phyloP scores from a whole-genome alignment of 2,797 vertebrate genomes.

The Megalops cyprinoides region DNA sequence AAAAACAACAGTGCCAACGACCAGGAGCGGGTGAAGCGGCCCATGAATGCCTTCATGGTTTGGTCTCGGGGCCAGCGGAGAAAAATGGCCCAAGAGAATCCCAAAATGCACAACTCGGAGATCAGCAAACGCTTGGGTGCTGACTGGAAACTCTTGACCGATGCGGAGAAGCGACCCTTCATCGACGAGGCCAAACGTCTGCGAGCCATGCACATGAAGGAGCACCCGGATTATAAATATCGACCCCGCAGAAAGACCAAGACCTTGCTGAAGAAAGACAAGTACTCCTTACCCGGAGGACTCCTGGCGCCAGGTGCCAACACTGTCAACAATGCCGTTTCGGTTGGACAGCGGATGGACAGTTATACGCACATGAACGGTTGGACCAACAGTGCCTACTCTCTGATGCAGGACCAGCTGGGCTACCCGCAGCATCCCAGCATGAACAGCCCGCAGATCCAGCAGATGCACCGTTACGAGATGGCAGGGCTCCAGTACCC shows the following conservation, averaged over 20 bases:
- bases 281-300: conserved; percentile 91
- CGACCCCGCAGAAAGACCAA: conserved; percentile 98
- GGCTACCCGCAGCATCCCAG: conserved; percentile 92
- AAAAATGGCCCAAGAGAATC: conserved; percentile 98
- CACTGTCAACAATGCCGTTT: conserved; percentile 85
- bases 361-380: conserved; percentile 97
- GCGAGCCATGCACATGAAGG: conserved; percentile 98
- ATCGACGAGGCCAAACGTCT: conserved; percentile 98
- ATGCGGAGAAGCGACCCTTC: conserved; percentile 95
- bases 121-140: conserved; percentile 97
- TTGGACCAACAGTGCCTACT: conserved; percentile 97
- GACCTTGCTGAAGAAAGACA: conserved; percentile 98
- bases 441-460: conserved; percentile 92
- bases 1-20: conserved; percentile 78
- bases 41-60: conserved; percentile 99
- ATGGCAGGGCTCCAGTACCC: conserved; percentile 96
- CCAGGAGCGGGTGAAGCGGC: conserved; percentile 94
- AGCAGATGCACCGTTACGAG: conserved; percentile 98
- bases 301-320: conserved; percentile 84
- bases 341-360: conserved; percentile 94
- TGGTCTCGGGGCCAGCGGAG: conserved; percentile 95
- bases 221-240: conserved; percentile 99
- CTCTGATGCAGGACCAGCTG: conserved; percentile 96
- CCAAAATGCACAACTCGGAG: conserved; percentile 99
- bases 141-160: conserved; percentile 97